Percentiles rank a stretch among this genome's conserved stretches.
These are phyloP conservation scores for Emydocephalus ijimae DNA, from an alignment of 2,113 vertebrate genomes.

Conservation along the genomic window DNA sequence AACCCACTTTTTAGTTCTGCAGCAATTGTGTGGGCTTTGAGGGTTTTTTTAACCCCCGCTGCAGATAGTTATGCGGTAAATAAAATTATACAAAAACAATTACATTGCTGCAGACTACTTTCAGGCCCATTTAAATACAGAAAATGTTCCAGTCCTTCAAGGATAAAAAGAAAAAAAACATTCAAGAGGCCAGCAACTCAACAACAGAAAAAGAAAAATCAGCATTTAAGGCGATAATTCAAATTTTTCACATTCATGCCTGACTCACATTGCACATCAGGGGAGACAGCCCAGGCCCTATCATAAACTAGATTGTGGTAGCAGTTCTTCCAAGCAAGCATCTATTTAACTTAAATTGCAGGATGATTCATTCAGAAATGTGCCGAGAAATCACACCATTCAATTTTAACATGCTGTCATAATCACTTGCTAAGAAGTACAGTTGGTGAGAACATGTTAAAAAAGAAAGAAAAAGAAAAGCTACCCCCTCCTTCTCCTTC, in stretches of 20 bases:
- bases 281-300: background rate
- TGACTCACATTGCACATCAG: constrained; percentile 6
- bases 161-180: background rate
- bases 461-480: background rate
- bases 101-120: background rate
- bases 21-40: background rate
- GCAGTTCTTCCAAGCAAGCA: background rate
- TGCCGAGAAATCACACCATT: background rate
- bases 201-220: background rate
- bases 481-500: background rate
- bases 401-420: constrained; percentile 20
- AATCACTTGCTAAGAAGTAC: background rate
- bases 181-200: background rate
- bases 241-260: background rate
- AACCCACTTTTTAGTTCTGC: too few species aligned
- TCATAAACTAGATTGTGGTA: background rate
- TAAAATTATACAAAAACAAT: background rate
- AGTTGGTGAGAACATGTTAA: background rate
- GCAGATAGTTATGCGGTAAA: background rate
- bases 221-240: background rate
- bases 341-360: background rate
- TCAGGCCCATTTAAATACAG: background rate
- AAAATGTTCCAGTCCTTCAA: background rate
- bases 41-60: background rate
- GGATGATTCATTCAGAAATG: constrained; percentile 1